phyloP scores from a whole-genome alignment of 2,113 vertebrate genomes.

The Lutjanus erythropterus region DNA sequence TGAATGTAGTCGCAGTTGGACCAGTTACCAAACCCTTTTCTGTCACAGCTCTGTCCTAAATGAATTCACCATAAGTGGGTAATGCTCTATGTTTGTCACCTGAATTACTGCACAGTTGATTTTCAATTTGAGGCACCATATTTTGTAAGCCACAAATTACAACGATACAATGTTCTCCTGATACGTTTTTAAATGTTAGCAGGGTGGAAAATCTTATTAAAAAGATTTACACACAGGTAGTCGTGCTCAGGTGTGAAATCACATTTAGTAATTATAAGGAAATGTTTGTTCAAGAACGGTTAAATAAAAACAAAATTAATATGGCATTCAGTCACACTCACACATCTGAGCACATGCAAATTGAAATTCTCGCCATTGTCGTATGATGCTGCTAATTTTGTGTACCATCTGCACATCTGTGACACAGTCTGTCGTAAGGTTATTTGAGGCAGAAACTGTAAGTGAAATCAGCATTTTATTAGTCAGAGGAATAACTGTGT shows the following conservation, averaged over 20 bases:
- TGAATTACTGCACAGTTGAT: neutral
- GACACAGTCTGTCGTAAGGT: neutral
- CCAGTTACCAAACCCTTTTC: neutral
- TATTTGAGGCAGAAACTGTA: neutral
- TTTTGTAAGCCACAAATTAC: neutral
- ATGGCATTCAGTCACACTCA: neutral
- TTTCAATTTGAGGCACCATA: neutral
- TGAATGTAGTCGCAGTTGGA: too few species aligned
- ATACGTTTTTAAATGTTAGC: neutral
- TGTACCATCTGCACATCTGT: neutral
- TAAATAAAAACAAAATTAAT: neutral
- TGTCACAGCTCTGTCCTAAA: neutral
- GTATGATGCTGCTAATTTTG: neutral
- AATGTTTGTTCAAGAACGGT: neutral
- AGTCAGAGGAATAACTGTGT: neutral
- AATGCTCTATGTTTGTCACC: neutral
- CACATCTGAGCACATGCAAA: neutral
- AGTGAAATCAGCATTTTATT: slow-evolving; percentile 2
- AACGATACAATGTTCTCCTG: neutral
- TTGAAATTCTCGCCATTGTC: neutral
- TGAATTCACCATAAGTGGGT: neutral
- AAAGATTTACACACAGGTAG: neutral
- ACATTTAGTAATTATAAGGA: neutral
- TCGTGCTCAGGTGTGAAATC: slow-evolving; percentile 20
- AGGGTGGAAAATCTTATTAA: neutral